Percentiles rank a stretch among this genome's conserved stretches.
phyloP scores from a whole-genome alignment of 2,888 invertebrate species.

The Calliopum simillimum region DNA sequence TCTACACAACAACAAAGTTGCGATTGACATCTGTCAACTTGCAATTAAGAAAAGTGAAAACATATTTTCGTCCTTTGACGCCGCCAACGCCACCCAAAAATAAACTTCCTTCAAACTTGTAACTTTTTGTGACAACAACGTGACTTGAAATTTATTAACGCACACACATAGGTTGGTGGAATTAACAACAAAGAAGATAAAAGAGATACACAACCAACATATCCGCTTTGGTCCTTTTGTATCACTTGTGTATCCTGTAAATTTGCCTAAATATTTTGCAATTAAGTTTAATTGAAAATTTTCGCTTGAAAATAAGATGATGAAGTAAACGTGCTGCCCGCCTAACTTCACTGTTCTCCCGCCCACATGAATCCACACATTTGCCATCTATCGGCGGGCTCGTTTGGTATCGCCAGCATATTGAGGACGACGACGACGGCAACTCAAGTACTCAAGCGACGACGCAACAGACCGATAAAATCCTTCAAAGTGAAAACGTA shows the following conservation, averaged over 20 bases:
- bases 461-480: constrained; percentile 22
- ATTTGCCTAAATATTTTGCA: constrained; percentile 45
- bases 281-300: constrained; percentile 52
- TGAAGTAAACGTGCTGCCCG: constrained; percentile 45
- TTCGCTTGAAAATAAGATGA: constrained; percentile 49
- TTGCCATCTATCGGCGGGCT: not conserved
- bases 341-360: not conserved
- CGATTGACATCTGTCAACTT: constrained; percentile 31
- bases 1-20: not conserved
- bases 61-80: constrained; percentile 39
- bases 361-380: constrained; percentile 14
- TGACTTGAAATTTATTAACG: constrained; percentile 21
- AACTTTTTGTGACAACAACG: not conserved
- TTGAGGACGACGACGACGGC: not conserved
- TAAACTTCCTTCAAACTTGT: no score
- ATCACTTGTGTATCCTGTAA: constrained; percentile 1
- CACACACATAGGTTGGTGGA: not conserved
- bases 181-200: not conserved
- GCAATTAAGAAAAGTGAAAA: constrained; percentile 49
- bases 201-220: not conserved
- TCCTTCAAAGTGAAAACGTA: constrained; percentile 13
- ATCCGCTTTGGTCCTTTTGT: not conserved
- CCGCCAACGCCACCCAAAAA: not conserved
- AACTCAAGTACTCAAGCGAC: not conserved
- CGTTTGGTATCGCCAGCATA: not conserved